Evolutionary conservation across 2,113 vertebrate genomes (phyloP).

Genomic region (Oceanodroma tethys): DNA sequence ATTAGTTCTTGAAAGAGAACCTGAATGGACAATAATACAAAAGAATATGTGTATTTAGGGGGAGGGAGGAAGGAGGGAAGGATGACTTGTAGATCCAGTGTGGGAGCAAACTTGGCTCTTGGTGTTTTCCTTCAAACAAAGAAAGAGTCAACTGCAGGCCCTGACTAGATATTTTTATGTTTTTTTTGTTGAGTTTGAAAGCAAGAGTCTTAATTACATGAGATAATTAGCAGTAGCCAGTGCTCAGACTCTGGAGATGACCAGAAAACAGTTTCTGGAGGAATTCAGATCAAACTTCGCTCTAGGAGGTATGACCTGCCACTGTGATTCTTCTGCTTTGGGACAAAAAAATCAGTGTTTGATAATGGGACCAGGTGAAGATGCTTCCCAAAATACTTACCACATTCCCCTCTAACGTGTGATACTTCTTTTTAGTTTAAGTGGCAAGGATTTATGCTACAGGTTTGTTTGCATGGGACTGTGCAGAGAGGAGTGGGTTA

Average conservation of each 20-base stretch:
- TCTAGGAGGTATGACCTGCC: not conserved
- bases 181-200: not conserved
- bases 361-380: not conserved
- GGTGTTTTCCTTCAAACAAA: not conserved
- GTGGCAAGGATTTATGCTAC: not conserved
- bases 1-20: not conserved
- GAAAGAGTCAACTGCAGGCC: not conserved
- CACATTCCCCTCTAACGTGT: not conserved
- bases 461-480: not conserved
- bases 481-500: not conserved
- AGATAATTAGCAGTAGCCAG: not conserved
- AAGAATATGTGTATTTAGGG: not conserved
- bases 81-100: not conserved
- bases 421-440: not conserved
- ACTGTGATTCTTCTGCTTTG: not conserved
- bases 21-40: not conserved
- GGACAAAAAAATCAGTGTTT: not conserved
- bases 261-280: not conserved
- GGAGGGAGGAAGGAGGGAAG: not conserved
- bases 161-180: not conserved
- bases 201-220: not conserved
- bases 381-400: not conserved
- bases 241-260: not conserved
- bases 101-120: not conserved
- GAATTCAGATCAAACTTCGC: not conserved